Conservation (phyloP, 2,797 vertebrate species). For the Furcifer pardalis region DNA sequence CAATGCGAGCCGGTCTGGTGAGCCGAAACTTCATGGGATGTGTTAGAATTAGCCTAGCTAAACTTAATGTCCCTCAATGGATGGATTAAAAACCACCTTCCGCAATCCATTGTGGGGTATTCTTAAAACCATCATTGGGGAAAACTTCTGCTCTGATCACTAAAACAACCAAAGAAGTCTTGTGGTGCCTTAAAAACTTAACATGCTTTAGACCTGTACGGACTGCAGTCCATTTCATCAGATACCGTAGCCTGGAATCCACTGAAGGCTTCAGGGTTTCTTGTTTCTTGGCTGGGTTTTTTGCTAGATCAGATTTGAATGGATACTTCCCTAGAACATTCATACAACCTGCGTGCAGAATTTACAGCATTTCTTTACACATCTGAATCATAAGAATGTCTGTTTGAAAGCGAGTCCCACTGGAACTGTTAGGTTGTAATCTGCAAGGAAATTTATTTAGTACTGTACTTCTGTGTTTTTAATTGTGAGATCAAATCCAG, state of each 20-base stretch:
- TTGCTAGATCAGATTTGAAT: too few relatives aligned
- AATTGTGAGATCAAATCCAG: conserved; percentile 40
- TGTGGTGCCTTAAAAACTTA: not conserved
- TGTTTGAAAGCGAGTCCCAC: not conserved
- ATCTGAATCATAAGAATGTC: not conserved
- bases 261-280: too few relatives aligned
- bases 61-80: not conserved
- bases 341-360: not conserved
- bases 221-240: too few relatives aligned
- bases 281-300: too few relatives aligned
- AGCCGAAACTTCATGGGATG: not conserved
- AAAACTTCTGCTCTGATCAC: too few relatives aligned
- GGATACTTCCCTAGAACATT: too few relatives aligned
- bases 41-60: not conserved
- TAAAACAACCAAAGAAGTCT: not conserved
- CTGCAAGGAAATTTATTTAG: not conserved
- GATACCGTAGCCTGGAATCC: too few relatives aligned
- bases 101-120: not conserved
- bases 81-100: not conserved
- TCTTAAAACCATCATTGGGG: too few relatives aligned
- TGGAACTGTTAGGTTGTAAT: too few relatives aligned
- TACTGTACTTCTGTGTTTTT: not conserved
- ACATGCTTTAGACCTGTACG: too few relatives aligned
- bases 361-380: not conserved
- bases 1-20: not conserved